phyloP scores from a whole-genome alignment of 2,888 invertebrate genomes.

The Drosophila differens region DNA sequence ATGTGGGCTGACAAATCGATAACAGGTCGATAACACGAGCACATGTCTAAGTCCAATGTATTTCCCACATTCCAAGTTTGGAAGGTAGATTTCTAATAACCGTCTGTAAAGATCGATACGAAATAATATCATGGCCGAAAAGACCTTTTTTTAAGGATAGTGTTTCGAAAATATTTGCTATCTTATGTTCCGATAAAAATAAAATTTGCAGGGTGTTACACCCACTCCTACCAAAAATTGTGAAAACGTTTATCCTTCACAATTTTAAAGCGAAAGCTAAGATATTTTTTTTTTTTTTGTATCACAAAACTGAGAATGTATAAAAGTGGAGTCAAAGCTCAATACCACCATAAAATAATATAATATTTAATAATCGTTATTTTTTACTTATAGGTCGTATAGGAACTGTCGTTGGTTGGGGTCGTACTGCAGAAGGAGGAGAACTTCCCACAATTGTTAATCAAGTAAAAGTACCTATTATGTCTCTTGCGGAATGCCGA shows the following conservation, averaged over 20 bases:
- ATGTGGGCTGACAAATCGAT: background rate
- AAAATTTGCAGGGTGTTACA: background rate
- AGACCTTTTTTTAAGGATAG: too few relatives aligned
- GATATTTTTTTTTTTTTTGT: background rate
- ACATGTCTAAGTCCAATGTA: background rate
- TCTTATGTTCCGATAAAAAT: background rate
- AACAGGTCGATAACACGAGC: background rate
- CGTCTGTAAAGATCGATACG: background rate
- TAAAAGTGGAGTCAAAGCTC: background rate
- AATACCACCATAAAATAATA: background rate
- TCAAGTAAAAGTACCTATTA: slow-evolving; percentile 93
- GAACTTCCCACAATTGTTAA: slow-evolving; percentile 92
- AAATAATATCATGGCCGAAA: background rate
- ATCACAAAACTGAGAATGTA: background rate
- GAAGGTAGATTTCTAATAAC: background rate
- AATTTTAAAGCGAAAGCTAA: background rate
- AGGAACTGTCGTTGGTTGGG: slow-evolving; percentile 95
- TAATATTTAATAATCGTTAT: background rate
- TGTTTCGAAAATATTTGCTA: too few relatives aligned
- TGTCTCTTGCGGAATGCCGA: slow-evolving; percentile 91
- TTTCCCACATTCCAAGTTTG: too few relatives aligned
- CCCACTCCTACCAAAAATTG: background rate
- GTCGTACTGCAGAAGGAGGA: slow-evolving; percentile 93
- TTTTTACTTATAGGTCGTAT: slow-evolving; percentile 77
- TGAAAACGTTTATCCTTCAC: background rate